Base-by-base conservation (phyloP, 2,797 vertebrate species). In the Crax fasciolata region DNA sequence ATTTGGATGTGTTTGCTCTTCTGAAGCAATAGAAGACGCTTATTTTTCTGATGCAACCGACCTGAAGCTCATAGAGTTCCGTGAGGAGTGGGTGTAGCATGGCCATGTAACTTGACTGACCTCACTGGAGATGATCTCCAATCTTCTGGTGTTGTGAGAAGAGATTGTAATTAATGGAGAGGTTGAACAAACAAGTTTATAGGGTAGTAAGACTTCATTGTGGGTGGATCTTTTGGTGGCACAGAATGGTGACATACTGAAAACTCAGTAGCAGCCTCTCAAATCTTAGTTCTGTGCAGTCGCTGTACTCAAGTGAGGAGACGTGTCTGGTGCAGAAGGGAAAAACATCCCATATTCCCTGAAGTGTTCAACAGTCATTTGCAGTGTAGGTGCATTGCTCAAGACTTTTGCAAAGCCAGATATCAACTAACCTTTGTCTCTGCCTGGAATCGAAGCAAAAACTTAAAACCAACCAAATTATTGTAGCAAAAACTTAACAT, bases 381-480 rank as follows among this genome's bases (percentile, higher is more conserved):
- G 57, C 73, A 24, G 59, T 28, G 51, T 58, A 87, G 57, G 57
- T 57, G 49, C 20, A 6, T 32, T 86, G 57, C 59, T 23, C 14
- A 39, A 61, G 25, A 10, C 27, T 90, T 94, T 84, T 82, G 61
- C 75, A 67, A 87, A 94, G 41, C 9, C 44, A 84, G 76, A 23
- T 78, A 46, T 52, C 61, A 82, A 23, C 25, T 84, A 20, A 49
- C 74, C 54, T 85, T 90, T 95, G 71, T 46, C 65, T 48, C 65
- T 65, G 95, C 30, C 48, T 83, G 57, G 51, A 97, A 93, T 63
- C 52, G 93, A 95, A 84, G 81, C 61, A 93, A 87, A 94, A 68
- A n/a, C 18, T 55, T 19, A 55, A 18, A 46, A 20, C 18, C 18
- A 19, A 46, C 44, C 7, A 20, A 55, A n/a, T 13, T 20, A 52